These are phyloP conservation scores for Pyrochroa serraticornis DNA, from an alignment of 2,888 invertebrate genomes.

Conservation along the genomic window DNA sequence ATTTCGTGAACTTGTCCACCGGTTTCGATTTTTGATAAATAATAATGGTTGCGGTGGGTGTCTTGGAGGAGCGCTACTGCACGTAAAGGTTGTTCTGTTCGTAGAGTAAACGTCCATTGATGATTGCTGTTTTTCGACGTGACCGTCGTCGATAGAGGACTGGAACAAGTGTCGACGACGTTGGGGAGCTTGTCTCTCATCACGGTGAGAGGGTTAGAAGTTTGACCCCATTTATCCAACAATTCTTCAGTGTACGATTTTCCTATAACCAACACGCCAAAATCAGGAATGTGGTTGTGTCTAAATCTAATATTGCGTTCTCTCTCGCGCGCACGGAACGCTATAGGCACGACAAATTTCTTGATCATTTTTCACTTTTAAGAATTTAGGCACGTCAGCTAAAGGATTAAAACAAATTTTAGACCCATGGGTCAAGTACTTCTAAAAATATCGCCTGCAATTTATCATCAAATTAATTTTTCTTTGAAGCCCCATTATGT, in stretches of 20 bases:
- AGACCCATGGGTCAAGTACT: too few relatives aligned
- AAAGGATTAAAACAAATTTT: too few relatives aligned
- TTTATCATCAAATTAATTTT: too few relatives aligned
- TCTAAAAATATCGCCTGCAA: too few relatives aligned
- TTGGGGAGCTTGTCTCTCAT: conserved; percentile 68
- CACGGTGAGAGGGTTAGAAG: conserved; percentile 67
- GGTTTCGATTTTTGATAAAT: conserved; percentile 61
- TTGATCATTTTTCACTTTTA: too few relatives aligned
- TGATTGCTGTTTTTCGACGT: conserved; percentile 67
- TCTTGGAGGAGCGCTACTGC: conserved; percentile 74
- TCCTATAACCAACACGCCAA: conserved; percentile 37
- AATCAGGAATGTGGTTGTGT: background rate
- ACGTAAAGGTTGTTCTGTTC: conserved; percentile 61
- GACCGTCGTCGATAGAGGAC: conserved; percentile 66
- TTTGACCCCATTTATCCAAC: conserved; percentile 67
- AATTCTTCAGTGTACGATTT: conserved; percentile 66
- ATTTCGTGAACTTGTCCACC: conserved; percentile 42
- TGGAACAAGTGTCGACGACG: conserved; percentile 65
- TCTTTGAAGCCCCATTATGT: too few relatives aligned
- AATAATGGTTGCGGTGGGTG: conserved; percentile 71
- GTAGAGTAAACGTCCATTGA: conserved; percentile 67
- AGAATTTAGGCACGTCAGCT: too few relatives aligned
- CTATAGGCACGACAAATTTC: too few relatives aligned
- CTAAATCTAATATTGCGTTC: too few relatives aligned
- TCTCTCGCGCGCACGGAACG: too few relatives aligned